These are phyloP conservation scores for Anseranas semipalmata DNA, from an alignment of 2,113 vertebrate species.

Conservation along the genomic window DNA sequence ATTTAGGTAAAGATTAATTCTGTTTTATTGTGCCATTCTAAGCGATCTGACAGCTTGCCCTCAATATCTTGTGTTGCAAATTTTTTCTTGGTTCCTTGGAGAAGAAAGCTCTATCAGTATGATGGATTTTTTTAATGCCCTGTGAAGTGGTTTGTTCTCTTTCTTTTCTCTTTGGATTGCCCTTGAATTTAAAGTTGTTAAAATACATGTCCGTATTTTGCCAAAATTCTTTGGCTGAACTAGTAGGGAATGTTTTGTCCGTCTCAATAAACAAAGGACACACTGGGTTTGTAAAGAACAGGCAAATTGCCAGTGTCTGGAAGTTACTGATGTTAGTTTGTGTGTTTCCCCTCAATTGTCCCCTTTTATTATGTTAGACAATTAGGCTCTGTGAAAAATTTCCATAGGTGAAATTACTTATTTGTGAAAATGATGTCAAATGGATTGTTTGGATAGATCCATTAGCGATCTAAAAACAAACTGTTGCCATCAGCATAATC, in stretches of 20 bases:
- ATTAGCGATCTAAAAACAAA: constrained; percentile 12
- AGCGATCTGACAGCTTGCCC: neutral
- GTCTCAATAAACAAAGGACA: neutral
- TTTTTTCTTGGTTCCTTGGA: neutral
- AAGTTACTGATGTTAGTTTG: neutral
- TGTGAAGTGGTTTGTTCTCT: neutral
- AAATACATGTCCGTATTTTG: constrained; percentile 10
- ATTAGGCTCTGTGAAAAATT: neutral
- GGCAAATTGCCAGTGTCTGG: neutral
- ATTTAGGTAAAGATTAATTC: neutral
- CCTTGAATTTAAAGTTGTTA: constrained; percentile 26
- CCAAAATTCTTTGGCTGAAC: neutral
- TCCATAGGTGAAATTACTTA: neutral
- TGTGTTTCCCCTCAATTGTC: neutral
- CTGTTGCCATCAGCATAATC: neutral
- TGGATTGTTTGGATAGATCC: neutral
- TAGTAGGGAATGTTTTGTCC: constrained; percentile 13
- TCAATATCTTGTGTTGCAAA: neutral
- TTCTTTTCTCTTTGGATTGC: constrained; percentile 9
- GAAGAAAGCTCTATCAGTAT: neutral
- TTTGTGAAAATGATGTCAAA: neutral
- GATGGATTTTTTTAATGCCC: constrained; percentile 15
- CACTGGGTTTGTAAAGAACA: neutral
- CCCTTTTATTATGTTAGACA: neutral
- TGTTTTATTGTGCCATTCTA: neutral